These are phyloP conservation scores for Enteromius mattozi DNA, from an alignment of 2,797 vertebrate species.

Conservation along the genomic window DNA sequence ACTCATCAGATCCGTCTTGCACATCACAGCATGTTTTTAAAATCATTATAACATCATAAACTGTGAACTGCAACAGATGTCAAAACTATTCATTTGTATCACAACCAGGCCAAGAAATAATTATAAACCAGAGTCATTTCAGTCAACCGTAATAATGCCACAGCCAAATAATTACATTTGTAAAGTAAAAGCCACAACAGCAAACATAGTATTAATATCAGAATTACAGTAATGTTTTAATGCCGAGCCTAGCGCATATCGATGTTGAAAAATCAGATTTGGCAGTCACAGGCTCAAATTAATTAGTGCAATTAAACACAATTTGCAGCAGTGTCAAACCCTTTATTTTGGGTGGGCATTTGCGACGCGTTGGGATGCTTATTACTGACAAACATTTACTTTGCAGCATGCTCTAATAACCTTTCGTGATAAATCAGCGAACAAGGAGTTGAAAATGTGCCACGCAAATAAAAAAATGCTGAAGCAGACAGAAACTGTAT, in stretches of 20 bases:
- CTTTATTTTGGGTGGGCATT: constrained; percentile 47
- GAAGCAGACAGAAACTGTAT: not conserved
- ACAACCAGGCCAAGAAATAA: constrained; percentile 32
- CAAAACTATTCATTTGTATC: constrained; percentile 25
- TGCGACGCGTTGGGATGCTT: constrained; percentile 23
- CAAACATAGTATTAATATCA: constrained; percentile 33
- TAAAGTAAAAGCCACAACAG: constrained; percentile 32
- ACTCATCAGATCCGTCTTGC: constrained; percentile 16
- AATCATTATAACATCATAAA: constrained; percentile 38
- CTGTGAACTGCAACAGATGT: constrained; percentile 27
- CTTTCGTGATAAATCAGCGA: constrained; percentile 29
- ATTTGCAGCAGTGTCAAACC: constrained; percentile 51
- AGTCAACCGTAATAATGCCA: constrained; percentile 30
- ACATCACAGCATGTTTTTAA: constrained; percentile 37
- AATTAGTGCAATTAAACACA: constrained; percentile 58
- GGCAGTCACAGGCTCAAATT: constrained; percentile 54
- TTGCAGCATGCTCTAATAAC: constrained; percentile 32
- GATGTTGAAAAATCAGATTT: constrained; percentile 47
- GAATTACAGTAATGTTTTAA: constrained; percentile 36
- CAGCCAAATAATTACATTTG: constrained; percentile 44
- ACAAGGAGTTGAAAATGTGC: constrained; percentile 27
- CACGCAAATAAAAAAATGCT: not conserved
- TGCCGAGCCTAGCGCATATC: constrained; percentile 13
- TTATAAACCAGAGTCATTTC: constrained; percentile 19
- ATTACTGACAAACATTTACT: constrained; percentile 50